A percentile compares a stretch with the other conserved stretches of the same genome.
These are phyloP conservation scores for Syritta pipiens DNA, from an alignment of 2,888 invertebrate species.

Conservation along the genomic window DNA sequence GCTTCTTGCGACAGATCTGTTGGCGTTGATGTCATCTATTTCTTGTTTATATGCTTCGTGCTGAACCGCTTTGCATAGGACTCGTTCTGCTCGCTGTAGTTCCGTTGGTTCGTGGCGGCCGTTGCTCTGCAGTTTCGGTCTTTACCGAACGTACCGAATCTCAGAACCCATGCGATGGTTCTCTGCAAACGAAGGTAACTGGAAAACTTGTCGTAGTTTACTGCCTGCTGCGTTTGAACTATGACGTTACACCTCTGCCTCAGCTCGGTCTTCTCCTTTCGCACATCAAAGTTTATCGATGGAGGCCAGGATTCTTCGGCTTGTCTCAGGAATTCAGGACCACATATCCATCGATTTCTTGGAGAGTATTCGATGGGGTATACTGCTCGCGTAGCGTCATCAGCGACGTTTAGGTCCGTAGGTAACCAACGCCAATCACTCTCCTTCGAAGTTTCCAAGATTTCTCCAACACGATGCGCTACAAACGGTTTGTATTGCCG, in stretches of 20 bases:
- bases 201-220: background rate
- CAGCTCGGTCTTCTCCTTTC: background rate
- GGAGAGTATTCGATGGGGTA: background rate
- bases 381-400: background rate
- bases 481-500: background rate
- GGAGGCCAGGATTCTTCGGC: background rate
- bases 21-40: background rate
- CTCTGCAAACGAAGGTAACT: background rate
- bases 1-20: background rate
- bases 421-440: constrained; percentile 49
- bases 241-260: background rate
- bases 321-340: background rate
- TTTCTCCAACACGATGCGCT: background rate
- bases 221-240: background rate
- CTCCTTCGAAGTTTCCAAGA: background rate
- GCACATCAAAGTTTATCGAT: too few relatives aligned
- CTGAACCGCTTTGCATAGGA: background rate
- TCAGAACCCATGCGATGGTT: background rate
- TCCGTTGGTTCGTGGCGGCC: background rate
- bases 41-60: background rate
- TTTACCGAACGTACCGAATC: background rate
- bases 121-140: background rate
- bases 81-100: background rate
- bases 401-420: constrained; percentile 13
- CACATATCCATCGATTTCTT: background rate